Evolutionary conservation across 2,113 vertebrate genomes (phyloP), one percentile per base, ranked within the genome.

Genomic region (Pandion haliaetus): DNA sequence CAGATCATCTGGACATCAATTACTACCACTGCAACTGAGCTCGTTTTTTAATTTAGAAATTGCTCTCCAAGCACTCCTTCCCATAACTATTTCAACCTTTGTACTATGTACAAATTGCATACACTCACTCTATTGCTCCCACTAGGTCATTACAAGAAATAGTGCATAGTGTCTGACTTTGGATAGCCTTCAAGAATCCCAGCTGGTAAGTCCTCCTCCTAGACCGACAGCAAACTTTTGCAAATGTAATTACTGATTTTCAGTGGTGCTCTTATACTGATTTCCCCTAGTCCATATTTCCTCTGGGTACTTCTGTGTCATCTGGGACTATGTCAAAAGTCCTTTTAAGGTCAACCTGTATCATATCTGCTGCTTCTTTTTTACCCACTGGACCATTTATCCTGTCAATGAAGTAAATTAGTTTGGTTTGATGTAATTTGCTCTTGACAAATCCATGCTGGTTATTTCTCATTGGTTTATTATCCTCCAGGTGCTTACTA

Each of bases 1-100:
- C 69, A 91, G 87, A 91, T 87, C 26, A 85, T 93, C 85, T 91
- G 73, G 91, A 89, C 74, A 87, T 93, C 81, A 95, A 93, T 89
- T 94, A 92, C 63, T 38, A 95, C 25, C n/a, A 81, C 4, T 81
- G 81, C n/a, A 67, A 84, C 49, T 50, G 72, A 95, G 55, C 63
- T 84, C 2, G 14, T 62, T 67, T 74, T 93, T 93, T 84, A 54
- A 86, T 90, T 88, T 88, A 88, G 88, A 90, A 96, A 92, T 55
- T 84, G 88, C 80, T 92, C 88, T 94, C 58, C 71, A 94, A 94
- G 88, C 67, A 73, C 50, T 92, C 63, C n/a, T 61, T 86, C 36
- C 49, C 31, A 2, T 61, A 94, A 78, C 76, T 73, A 36, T 70
- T 84, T 90, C 80, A 92, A 95, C 80, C 72, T 88, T 78, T 72